Evolutionary conservation across 2,888 invertebrate species (phyloP), one percentile per base, ranked within the genome.

Genomic region (Sipha maydis): DNA sequence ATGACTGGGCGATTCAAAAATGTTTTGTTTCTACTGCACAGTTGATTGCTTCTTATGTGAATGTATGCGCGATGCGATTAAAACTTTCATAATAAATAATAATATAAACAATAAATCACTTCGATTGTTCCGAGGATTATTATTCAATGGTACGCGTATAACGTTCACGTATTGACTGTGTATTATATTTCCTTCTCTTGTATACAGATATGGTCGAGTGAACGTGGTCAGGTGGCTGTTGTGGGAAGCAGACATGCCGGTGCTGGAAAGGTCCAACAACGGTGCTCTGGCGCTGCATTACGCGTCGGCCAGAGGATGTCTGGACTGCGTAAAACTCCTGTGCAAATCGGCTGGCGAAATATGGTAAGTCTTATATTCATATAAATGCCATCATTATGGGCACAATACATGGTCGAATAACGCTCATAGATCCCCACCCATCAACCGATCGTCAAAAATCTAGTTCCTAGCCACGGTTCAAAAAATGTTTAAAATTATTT

Each of bases 241-340:
- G 90, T 93, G 93, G 92, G 93, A 94, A 92, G 91, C 92, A 90
- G 92, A 92, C 90, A 93, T 93, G 93, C 93, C 94, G 89, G 93
- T 93, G 76, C 92, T 93, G 91, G 93, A 93, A 91, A 92, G 93
- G 86, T 93, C 92, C 90, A 93, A 93, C 86, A 94, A 94, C 92
- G 95, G 96, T 90, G 96, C 96, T 89, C 93, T 97, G 90, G 96
- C 97, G 90, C 93, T 97, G 89, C 97, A 97, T 92, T 97, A 97
- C 92, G 97, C 97, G 25, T 96, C 96, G 56, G 96, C 96, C 89
- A 93, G 96, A 90, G 97, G 97, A 90, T 96, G 96, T 92, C 93
- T 97, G 90, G 96, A 97, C 92, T 96, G 96, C 92, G 96, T 97
- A 91, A 94, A 96, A 90, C 93, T 97, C 34, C 93, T 96, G 77